Evolutionary conservation across 2,888 invertebrate genomes (phyloP).

Genomic region (Chaetogeoica ovagalla): DNA sequence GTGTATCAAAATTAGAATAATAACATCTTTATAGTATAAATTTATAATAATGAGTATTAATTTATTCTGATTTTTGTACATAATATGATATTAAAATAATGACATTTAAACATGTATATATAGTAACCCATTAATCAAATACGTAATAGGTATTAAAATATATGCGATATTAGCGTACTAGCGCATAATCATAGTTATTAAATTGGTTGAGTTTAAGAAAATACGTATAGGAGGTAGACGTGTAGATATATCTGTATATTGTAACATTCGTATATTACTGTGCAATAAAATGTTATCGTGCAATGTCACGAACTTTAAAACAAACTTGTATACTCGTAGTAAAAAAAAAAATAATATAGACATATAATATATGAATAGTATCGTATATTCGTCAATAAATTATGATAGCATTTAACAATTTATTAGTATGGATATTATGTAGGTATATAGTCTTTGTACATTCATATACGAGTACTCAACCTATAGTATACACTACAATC

Average conservation of each 20-base stretch:
- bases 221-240: too few relatives aligned
- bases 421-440: too few relatives aligned
- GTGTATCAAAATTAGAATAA: too few relatives aligned
- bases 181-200: not conserved
- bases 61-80: constrained; percentile 26
- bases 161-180: not conserved
- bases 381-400: too few relatives aligned
- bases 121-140: constrained; percentile 29
- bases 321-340: not conserved
- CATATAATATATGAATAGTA: too few relatives aligned
- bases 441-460: too few relatives aligned
- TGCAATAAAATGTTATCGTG: constrained; percentile 7
- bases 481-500: too few relatives aligned
- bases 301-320: constrained; percentile 36
- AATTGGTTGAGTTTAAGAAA: constrained; percentile 16
- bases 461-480: too few relatives aligned
- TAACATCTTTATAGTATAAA: too few relatives aligned
- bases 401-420: too few relatives aligned
- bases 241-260: too few relatives aligned
- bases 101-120: constrained; percentile 25
- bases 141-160: not conserved
- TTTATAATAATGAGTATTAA: not conserved
- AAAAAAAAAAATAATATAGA: too few relatives aligned
- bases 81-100: constrained; percentile 37
- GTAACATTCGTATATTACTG: not conserved